Percentiles rank a stretch among this genome's conserved stretches.
Evolutionary conservation across 1,140 invertebrate genomes (phyloP).

Genomic region (Drosophila funebris): DNA sequence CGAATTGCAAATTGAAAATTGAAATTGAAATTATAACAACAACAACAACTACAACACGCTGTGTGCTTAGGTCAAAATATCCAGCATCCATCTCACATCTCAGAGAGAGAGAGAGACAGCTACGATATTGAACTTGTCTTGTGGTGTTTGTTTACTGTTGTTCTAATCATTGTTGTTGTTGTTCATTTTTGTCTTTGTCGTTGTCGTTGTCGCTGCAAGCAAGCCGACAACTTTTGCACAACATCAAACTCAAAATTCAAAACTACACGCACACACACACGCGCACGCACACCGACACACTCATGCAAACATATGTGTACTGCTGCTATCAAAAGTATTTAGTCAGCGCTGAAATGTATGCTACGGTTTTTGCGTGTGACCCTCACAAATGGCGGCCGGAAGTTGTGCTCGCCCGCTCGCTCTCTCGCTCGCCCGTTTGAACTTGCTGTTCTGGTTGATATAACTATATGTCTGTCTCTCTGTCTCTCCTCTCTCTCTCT

Average conservation of each 20-base stretch:
- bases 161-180: conserved; percentile 46
- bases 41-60: conserved; percentile 31
- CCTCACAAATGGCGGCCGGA: conserved; percentile 28
- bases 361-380: conserved; percentile 47
- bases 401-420: conserved; percentile 35
- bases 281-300: conserved; percentile 1
- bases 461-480: neutral
- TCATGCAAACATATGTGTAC: conserved; percentile 19
- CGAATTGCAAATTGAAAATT: conserved; percentile 6
- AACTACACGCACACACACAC: conserved; percentile 22
- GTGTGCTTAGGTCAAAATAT: conserved; percentile 42
- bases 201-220: conserved; percentile 55
- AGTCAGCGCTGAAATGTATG: conserved; percentile 50
- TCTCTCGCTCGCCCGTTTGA: conserved; percentile 27
- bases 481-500: conserved; percentile 9
- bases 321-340: conserved; percentile 37
- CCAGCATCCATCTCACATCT: conserved; percentile 31
- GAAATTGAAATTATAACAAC: conserved; percentile 11
- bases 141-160: conserved; percentile 69
- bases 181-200: conserved; percentile 37
- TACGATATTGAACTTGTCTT: conserved; percentile 60
- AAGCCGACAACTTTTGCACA: conserved; percentile 44
- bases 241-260: conserved; percentile 11
- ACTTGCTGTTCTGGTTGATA: conserved; percentile 13
- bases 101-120: no score